These are phyloP conservation scores for Pitta sordida DNA, from an alignment of 2,113 vertebrate genomes.

Conservation along the genomic window DNA sequence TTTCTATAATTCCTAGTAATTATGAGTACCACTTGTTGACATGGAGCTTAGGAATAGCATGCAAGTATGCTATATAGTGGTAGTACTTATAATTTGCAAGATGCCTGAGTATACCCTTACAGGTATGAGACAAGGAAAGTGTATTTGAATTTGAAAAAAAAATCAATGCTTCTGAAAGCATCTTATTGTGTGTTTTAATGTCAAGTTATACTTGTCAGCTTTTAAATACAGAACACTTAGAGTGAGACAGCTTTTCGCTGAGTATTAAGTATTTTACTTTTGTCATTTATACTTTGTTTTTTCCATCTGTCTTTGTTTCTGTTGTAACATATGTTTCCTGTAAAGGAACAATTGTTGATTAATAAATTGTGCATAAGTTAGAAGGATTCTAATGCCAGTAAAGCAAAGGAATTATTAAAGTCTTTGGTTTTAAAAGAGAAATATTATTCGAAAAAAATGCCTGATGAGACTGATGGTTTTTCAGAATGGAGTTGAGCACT, in stretches of 20 bases:
- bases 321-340: not conserved
- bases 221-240: not conserved
- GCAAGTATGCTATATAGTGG: not conserved
- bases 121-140: not conserved
- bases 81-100: not conserved
- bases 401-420: not conserved
- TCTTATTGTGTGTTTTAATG: not conserved
- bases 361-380: not conserved
- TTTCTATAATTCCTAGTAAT: not conserved
- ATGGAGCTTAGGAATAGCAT: not conserved
- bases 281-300: not conserved
- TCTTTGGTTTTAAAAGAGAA: not conserved
- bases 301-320: not conserved
- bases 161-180: not conserved
- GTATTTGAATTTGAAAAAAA: not conserved
- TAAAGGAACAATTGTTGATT: not conserved
- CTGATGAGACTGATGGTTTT: not conserved
- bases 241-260: not conserved
- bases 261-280: not conserved
- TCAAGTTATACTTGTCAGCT: not conserved
- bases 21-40: not conserved
- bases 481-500: not conserved
- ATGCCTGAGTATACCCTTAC: not conserved
- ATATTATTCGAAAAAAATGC: not conserved
- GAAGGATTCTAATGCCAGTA: not conserved